Base-by-base conservation (phyloP, 2,888 invertebrate genomes). In the Adineta ricciae region DNA sequence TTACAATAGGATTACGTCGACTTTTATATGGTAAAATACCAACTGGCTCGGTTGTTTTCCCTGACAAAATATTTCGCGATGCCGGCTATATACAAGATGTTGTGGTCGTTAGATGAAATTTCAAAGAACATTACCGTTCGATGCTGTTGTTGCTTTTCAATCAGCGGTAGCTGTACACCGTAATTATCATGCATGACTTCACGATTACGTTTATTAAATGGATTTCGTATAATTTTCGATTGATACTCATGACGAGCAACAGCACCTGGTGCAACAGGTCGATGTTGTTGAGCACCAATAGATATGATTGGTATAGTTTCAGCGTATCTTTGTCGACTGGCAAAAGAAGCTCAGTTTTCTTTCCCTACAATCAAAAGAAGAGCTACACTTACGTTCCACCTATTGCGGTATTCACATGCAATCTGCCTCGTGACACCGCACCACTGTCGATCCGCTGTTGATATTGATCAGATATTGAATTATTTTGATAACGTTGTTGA, bases 131-230 rank as follows among this genome's bases (percentile, higher is more conserved):
- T 64, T 64, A 64, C 64, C 19, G 46, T 46, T 46, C 46, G 89
- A 88, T 32, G 32, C 32, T 86, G 36, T 84, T 86, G 87, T 36
- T 86, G 86, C 78, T 88, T 87, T 72, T 86, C 86, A 24, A 90
- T 89, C 21, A 89, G 87, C 27, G 90, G 90, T 8, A 90, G 87
- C 86, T 89, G 89, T 38, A 90, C 88, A 27, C 89, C 90, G 88
- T 88, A 90, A 83, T 87, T 89, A 38, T 89, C 89, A 84, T 89
- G 88, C 86, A 90, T 87, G 19, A 89, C 88, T 32, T 88, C 87
- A 73, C 90, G 86, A 86, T 90, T 90, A 83, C 87, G 87, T 83
- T 88, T 87, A 87, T 89, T 90, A 83, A 89, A 88, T 0, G 90
- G 90, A 87, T 90, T 90, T 36, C 83, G 83, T 16, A 86, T 24